These are phyloP conservation scores for Nineta flava DNA, from an alignment of 2,888 invertebrate genomes.

Conservation along the genomic window DNA sequence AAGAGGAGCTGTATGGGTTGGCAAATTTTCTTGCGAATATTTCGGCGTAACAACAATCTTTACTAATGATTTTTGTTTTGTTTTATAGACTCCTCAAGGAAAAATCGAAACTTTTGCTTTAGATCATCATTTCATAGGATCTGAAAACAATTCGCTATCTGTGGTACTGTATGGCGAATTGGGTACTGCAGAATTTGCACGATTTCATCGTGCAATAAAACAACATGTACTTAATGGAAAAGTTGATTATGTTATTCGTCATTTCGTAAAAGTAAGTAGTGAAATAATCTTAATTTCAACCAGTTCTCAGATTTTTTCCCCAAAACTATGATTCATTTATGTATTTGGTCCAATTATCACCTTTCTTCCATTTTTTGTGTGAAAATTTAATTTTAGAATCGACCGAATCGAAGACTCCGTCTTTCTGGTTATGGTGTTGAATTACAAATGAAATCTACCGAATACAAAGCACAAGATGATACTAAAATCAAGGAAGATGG, in stretches of 20 bases:
- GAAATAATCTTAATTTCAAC: slow-evolving; percentile 1
- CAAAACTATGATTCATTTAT: no score
- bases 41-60: no score
- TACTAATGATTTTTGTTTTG: no score
- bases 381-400: slow-evolving; percentile 23
- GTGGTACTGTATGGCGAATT: slow-evolving; percentile 82
- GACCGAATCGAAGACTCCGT: slow-evolving; percentile 40
- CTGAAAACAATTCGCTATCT: slow-evolving; percentile 49
- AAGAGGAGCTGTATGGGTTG: no score
- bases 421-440: slow-evolving; percentile 97
- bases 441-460: slow-evolving; percentile 95
- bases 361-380: no score
- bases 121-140: slow-evolving; percentile 73
- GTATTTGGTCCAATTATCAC: no score
- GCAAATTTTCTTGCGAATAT: no score
- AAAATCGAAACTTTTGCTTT: slow-evolving; percentile 50
- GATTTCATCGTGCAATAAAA: slow-evolving; percentile 59
- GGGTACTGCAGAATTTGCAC: slow-evolving; percentile 55
- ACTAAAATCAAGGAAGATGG: slow-evolving; percentile 30
- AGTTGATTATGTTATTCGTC: slow-evolving; percentile 76
- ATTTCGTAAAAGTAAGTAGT: slow-evolving; percentile 60
- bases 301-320: slow-evolving; percentile 1
- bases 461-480: slow-evolving; percentile 98
- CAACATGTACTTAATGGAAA: slow-evolving; percentile 47
- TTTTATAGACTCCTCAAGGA: slow-evolving; percentile 15